These are phyloP conservation scores for Myotis myotis DNA, from an alignment of 2,797 vertebrate genomes.

Conservation along the genomic window DNA sequence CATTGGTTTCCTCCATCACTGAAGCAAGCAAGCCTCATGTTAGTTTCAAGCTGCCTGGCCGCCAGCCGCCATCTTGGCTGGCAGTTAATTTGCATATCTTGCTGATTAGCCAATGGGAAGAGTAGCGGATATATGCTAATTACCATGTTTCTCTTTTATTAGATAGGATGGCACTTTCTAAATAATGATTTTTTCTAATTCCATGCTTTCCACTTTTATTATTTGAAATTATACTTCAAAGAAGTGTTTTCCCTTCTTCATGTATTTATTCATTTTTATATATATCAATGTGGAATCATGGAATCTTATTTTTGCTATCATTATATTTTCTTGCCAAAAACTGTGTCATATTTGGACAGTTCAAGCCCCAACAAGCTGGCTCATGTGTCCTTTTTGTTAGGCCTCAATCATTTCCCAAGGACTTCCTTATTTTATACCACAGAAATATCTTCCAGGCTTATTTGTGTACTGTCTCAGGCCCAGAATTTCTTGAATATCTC, in stretches of 20 bases:
- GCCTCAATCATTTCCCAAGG: neutral
- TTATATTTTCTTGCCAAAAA: neutral
- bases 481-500: neutral
- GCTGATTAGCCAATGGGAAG: no score
- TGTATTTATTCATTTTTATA: neutral
- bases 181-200: neutral
- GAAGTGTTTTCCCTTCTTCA: neutral
- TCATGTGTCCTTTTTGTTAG: neutral
- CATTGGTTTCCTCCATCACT: no score
- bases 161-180: neutral
- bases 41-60: no score
- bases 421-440: neutral
- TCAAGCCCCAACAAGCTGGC: neutral
- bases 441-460: neutral
- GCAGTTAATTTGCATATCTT: no score
- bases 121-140: no score
- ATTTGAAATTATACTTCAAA: neutral
- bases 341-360: neutral
- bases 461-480: neutral
- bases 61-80: no score
- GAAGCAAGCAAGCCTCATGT: no score
- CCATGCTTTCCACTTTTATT: neutral
- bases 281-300: neutral
- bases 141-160: no score
- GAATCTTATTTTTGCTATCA: neutral